phyloP scores from a whole-genome alignment of 2,888 invertebrate species.

The Polymixis lichenea region DNA sequence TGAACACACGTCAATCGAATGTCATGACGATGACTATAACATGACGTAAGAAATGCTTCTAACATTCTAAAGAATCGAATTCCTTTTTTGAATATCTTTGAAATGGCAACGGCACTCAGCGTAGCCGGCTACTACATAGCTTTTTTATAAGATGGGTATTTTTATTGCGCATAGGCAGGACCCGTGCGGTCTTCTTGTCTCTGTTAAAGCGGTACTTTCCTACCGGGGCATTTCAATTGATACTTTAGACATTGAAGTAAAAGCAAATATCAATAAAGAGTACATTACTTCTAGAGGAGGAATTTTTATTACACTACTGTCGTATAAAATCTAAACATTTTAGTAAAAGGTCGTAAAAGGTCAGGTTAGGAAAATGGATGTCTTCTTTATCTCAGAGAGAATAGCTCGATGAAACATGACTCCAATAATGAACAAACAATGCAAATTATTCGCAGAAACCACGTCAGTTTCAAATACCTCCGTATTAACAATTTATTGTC shows the following conservation, averaged over 20 bases:
- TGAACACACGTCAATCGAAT: slow-evolving; percentile 39
- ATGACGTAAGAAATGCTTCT: slow-evolving; percentile 49
- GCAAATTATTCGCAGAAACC: slow-evolving; percentile 47
- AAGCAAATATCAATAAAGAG: slow-evolving; percentile 65
- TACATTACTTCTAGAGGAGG: slow-evolving; percentile 42
- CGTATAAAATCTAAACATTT: neutral
- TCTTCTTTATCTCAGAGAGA: neutral
- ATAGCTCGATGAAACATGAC: slow-evolving; percentile 1
- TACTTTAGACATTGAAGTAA: slow-evolving; percentile 56
- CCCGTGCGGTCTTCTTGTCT: slow-evolving; percentile 32
- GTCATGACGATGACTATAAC: slow-evolving; percentile 25
- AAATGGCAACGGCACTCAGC: slow-evolving; percentile 51
- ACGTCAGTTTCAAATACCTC: slow-evolving; percentile 55
- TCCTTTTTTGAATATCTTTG: slow-evolving; percentile 64
- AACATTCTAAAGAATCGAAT: slow-evolving; percentile 44
- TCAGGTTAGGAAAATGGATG: neutral
- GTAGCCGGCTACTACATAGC: neutral
- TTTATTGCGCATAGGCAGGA: slow-evolving; percentile 37
- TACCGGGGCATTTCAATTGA: slow-evolving; percentile 50
- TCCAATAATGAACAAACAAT: slow-evolving; percentile 17
- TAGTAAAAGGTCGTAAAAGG: neutral
- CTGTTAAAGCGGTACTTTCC: slow-evolving; percentile 44
- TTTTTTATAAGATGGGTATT: slow-evolving; percentile 37
- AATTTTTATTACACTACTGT: slow-evolving; percentile 39
- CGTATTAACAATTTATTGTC: slow-evolving; percentile 64